Conservation (phyloP, 2,888 invertebrate genomes). For the Hedychridium roseum region DNA sequence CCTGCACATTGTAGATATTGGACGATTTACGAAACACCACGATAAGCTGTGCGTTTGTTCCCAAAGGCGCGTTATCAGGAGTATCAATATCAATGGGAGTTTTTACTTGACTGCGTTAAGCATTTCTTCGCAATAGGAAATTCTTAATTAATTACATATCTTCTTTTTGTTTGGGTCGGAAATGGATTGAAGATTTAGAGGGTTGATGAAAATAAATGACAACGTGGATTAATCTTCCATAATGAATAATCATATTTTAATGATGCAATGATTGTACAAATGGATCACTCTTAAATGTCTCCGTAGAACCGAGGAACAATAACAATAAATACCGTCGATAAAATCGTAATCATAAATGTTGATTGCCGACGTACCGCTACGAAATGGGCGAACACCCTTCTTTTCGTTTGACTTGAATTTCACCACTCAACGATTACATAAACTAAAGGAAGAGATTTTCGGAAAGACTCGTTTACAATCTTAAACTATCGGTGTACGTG, state of each 20-base stretch:
- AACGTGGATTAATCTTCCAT: too few relatives aligned
- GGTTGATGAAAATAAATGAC: too few relatives aligned
- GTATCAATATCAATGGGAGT: too few relatives aligned
- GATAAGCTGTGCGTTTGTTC: too few relatives aligned
- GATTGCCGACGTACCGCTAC: slow-evolving; percentile 31
- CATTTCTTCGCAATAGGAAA: too few relatives aligned
- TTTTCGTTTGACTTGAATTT: slow-evolving; percentile 5
- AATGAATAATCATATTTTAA: slow-evolving; percentile 64
- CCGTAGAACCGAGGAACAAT: slow-evolving; percentile 61
- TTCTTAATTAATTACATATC: too few relatives aligned
- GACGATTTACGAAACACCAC: too few relatives aligned
- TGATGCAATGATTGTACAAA: slow-evolving; percentile 64
- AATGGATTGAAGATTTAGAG: too few relatives aligned
- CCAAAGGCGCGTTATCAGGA: too few relatives aligned
- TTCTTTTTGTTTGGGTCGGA: too few relatives aligned
- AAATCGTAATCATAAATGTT: slow-evolving; percentile 53
- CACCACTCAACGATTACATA: slow-evolving; percentile 30
- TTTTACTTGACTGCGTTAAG: too few relatives aligned
- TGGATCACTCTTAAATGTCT: slow-evolving; percentile 61
- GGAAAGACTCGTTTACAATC: slow-evolving; percentile 39
- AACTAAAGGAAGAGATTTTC: slow-evolving; percentile 38
- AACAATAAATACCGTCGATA: slow-evolving; percentile 59
- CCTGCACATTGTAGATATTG: too few relatives aligned
- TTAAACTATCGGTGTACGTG: background rate
- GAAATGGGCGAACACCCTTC: slow-evolving; percentile 12